These are phyloP conservation scores for Montipora cactus DNA, from an alignment of 64 coral and sea anemone species.

Conservation along the genomic window DNA sequence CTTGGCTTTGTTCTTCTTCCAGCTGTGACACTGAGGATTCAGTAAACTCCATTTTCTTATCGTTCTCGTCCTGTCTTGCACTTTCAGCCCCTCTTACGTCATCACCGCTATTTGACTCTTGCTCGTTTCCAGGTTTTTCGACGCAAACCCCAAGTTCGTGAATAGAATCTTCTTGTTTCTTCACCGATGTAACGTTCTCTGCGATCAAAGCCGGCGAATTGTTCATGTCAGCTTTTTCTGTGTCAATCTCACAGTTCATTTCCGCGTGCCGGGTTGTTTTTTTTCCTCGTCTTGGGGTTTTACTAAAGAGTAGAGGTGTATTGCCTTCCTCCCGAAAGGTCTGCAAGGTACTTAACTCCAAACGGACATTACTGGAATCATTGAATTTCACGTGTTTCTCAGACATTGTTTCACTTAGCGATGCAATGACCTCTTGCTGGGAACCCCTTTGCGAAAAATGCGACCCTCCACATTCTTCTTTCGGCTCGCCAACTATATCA, in stretches of 20 bases:
- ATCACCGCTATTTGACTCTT: background rate
- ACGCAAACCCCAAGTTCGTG: background rate
- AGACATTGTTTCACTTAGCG: background rate
- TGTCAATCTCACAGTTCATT: background rate
- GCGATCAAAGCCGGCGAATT: background rate
- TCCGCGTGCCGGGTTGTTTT: background rate
- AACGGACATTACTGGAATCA: background rate
- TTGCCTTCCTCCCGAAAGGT: background rate
- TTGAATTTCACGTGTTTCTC: background rate
- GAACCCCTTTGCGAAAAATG: background rate
- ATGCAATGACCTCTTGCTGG: background rate
- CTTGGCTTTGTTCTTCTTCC: background rate
- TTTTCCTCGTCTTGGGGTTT: background rate
- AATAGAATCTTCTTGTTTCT: background rate
- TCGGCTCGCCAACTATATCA: background rate
- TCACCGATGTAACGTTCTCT: background rate
- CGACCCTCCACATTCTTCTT: background rate
- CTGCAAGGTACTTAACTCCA: background rate
- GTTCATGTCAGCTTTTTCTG: background rate
- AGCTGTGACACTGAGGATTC: background rate
- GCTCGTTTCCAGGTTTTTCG: background rate
- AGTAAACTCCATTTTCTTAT: background rate
- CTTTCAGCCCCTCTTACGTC: background rate
- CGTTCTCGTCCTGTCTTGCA: background rate
- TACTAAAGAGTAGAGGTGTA: conserved; percentile 1